Percentiles rank a stretch among this genome's conserved stretches.
phyloP scores from a whole-genome alignment of 2,797 vertebrate species.

The Mycteria americana region DNA sequence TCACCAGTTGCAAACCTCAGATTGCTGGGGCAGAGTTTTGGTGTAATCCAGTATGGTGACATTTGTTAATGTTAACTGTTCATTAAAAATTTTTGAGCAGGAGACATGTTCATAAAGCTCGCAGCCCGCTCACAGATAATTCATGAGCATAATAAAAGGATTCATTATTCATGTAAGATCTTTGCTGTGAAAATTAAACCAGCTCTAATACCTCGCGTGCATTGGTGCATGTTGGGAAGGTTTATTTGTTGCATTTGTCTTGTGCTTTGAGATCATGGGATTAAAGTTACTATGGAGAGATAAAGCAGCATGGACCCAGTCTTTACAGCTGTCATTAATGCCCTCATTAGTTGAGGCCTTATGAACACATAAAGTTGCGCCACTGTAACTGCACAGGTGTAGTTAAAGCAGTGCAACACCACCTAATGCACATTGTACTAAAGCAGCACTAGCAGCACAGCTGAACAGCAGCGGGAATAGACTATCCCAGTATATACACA shows the following conservation, averaged over 20 bases:
- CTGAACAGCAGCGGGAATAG: background rate
- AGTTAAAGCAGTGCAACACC: background rate
- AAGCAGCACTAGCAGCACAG: background rate
- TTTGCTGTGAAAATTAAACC: constrained; percentile 51
- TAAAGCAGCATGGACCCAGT: background rate
- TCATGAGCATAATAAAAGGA: constrained; percentile 60
- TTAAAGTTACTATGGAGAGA: constrained; percentile 16
- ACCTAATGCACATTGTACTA: background rate
- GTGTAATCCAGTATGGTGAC: background rate
- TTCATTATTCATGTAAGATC: constrained; percentile 60
- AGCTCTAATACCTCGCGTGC: constrained; percentile 25
- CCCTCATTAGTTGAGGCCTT: background rate
- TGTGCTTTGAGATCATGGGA: constrained; percentile 2
- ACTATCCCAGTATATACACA: background rate
- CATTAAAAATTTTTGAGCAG: constrained; percentile 44
- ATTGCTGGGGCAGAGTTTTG: background rate
- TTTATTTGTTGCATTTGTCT: constrained; percentile 46
- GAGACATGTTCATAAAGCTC: constrained; percentile 51
- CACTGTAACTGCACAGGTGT: background rate
- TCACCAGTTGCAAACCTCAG: background rate
- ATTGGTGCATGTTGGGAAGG: constrained; percentile 6
- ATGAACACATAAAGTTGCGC: background rate
- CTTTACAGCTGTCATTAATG: background rate
- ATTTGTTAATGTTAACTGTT: constrained; percentile 40
- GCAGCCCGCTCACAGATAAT: constrained; percentile 51